Base-by-base conservation (phyloP, 2,888 invertebrate species). In the Piscicola geometra region DNA sequence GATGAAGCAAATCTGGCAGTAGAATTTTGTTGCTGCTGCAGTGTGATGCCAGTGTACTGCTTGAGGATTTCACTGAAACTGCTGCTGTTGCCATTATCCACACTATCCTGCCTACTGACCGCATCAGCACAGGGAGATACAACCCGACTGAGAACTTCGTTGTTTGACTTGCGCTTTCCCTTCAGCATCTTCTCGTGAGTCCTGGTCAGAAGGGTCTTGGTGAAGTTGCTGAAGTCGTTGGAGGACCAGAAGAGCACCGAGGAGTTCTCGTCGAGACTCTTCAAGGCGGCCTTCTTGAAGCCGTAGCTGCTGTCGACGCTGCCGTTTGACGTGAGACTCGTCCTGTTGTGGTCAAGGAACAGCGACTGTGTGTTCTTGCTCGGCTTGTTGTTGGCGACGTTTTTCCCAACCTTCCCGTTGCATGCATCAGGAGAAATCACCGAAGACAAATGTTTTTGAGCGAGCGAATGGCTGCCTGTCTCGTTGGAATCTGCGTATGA, bases 141-240 rank as follows among this genome's bases (percentile, higher is more conserved):
- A 52, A n/a, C 30, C 32, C 12, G 28, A 52, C 68, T 30, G 33
- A 32, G 35, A 9, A 73, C 50, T 9, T 60, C 28, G 21, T 74
- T 73, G 52, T 36, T 70, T 33, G 47, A 70, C 28, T 36, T 30
- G 25, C 35, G 60, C n/a, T 41, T 30, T 18, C 66, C 66, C 60
- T 76, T 56, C n/a, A 71, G 25, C 47, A 71, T 28, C 25, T 71
- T 71, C 60, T 71, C 35, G 64, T 76, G 76, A 0, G 71, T 76
- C 66, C 60, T 76, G 25, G 71, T 60, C 41, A 71, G 66, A 1
- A 76, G 9, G 3, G 25, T 33, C n/a, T 64, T 76, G 28, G 73
- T 52, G 33, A 73, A 64, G 32, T 56, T 52, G 9, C 64, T 32
- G n/a, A 73, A 73, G 41, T 64, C 64, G 41, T 35, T 56, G 1